Evolutionary conservation across 2,888 invertebrate genomes (phyloP), one percentile per base, ranked within the genome.

Genomic region (Cryptus viduatorius): DNA sequence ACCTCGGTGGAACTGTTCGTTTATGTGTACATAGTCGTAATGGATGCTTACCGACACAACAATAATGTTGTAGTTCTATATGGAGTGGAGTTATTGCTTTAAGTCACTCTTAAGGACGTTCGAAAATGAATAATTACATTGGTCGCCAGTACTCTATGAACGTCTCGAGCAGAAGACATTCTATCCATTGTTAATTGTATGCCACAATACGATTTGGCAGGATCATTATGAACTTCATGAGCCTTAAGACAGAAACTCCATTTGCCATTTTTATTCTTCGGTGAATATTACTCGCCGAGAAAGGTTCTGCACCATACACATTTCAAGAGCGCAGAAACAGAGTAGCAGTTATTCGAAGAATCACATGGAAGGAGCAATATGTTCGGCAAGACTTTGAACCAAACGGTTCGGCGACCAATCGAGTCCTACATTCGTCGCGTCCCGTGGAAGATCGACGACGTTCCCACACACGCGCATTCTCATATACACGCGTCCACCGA

Each of bases 1-100:
- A 71, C 56, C 73, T 31, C 64, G 65, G 53, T 61, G 53, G 64
- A 61, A 71, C 48, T 67, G 48, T 67, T 67, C 19, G 14, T 64
- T 19, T 31, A 31, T 44, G 5, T 59, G 29, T 72, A 46, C 53
- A 59, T 24, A 37, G 68, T 61, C 69, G 44, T 31, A 64, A 31
- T 14, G 19, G 16, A 68, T 65, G 29, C 42, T 24, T 46, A 76
- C 71, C n/a, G 53, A 50, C 48, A 48, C 56, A 14, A 48, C 50
- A 50, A 10, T 29, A 29, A 48, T 56, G 48, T n/a, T 48, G n/a
- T n/a, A 48, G 10, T 37, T 37, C 8, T 37, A 37, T 37, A 37
- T 7, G 12, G 19, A 56, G 10, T 10, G 24, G 4, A 56, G 4
- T 56, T 24, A 19, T 44, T 72, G 14, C 8, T 5, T 72, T 8